A percentile compares a stretch with the other conserved stretches of the same genome.
Evolutionary conservation across 2,888 invertebrate genomes (phyloP).

Genomic region (Cantharis lateralis): DNA sequence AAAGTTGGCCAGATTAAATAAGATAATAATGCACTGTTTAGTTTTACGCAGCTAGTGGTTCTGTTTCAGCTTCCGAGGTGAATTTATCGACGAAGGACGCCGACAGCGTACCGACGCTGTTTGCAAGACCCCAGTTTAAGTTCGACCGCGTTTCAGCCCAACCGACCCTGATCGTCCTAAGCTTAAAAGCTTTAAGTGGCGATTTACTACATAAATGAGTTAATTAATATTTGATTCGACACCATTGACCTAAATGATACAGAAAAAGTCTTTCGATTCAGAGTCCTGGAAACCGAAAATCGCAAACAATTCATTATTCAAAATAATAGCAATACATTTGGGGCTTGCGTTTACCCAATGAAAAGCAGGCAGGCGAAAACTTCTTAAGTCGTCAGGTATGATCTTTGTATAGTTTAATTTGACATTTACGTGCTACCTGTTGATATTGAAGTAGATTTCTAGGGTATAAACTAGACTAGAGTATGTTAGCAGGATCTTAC

Average conservation of each 20-base stretch:
- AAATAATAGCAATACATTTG: background rate
- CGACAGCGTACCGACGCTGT: slow-evolving; percentile 45
- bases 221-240: background rate
- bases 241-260: background rate
- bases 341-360: background rate
- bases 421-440: slow-evolving; percentile 32
- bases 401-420: slow-evolving; percentile 20
- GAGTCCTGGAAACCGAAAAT: background rate
- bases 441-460: slow-evolving; percentile 17
- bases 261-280: background rate
- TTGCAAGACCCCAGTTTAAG: slow-evolving; percentile 49
- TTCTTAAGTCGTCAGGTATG: slow-evolving; percentile 10
- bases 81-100: slow-evolving; percentile 35
- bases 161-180: slow-evolving; percentile 39
- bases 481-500: background rate
- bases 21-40: slow-evolving; percentile 13
- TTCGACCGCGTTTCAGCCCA: slow-evolving; percentile 40
- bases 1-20: slow-evolving; percentile 5
- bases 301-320: background rate
- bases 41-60: slow-evolving; percentile 15
- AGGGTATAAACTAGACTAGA: background rate
- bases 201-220: background rate
- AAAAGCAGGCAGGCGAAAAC: background rate
- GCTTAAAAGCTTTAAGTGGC: slow-evolving; percentile 27
- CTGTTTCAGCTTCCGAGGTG: slow-evolving; percentile 27